A percentile compares a stretch with the other conserved stretches of the same genome.
Conservation (phyloP, 2,888 invertebrate genomes). For the Torymus aiolomorphi region DNA sequence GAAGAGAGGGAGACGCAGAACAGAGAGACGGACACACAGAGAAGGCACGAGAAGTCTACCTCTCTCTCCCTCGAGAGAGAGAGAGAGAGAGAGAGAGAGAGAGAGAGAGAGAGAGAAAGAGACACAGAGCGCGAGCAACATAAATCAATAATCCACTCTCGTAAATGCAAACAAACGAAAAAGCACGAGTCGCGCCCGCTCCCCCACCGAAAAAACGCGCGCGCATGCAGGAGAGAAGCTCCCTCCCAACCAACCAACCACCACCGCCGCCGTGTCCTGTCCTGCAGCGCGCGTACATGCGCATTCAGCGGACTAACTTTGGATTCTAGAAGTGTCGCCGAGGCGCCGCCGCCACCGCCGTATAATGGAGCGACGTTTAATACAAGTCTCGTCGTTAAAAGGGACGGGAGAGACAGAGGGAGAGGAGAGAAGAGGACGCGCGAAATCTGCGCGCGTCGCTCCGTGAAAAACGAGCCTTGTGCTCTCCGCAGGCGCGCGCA, state of each 20-base stretch:
- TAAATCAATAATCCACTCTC: conserved; percentile 55
- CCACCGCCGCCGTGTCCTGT: too few relatives aligned
- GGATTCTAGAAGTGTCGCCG: conserved; percentile 51
- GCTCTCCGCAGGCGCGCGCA: neutral
- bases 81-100: too few relatives aligned
- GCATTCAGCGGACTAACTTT: neutral
- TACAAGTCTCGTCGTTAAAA: conserved; percentile 23
- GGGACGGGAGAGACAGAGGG: neutral
- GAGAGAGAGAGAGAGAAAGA: too few relatives aligned
- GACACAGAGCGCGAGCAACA: neutral
- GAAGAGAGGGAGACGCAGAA: too few relatives aligned
- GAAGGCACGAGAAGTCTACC: neutral
- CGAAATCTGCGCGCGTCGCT: conserved; percentile 52
- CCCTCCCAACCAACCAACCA: too few relatives aligned
- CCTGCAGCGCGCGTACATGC: conserved; percentile 1
- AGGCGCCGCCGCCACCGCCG: neutral
- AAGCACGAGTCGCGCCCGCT: conserved; percentile 15
- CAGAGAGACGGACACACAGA: too few relatives aligned
- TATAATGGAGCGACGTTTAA: too few relatives aligned
- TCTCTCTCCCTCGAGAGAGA: too few relatives aligned
- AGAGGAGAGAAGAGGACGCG: neutral
- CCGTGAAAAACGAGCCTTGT: conserved; percentile 49
- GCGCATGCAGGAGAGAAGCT: conserved; percentile 5
- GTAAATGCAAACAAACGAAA: conserved; percentile 54
- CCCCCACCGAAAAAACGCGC: conserved; percentile 17